Percentiles rank a stretch among this genome's conserved stretches.
phyloP scores from a whole-genome alignment of 2,888 invertebrate species.

The Homarus gammarus region DNA sequence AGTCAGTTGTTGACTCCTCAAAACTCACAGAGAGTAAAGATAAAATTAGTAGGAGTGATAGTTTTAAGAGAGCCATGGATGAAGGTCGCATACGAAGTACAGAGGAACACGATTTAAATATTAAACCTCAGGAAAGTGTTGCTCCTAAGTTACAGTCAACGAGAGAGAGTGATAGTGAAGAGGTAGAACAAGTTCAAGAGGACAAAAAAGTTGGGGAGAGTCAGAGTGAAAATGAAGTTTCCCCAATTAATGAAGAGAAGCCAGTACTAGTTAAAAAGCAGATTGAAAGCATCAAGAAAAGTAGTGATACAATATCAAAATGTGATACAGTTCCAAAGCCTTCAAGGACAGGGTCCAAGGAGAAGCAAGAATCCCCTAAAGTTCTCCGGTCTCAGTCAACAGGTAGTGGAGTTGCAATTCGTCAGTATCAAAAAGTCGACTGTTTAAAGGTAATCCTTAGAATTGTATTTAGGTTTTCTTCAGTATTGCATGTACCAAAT shows the following conservation, averaged over 20 bases:
- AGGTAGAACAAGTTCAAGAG: neutral
- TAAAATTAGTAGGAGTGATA: conserved; percentile 71
- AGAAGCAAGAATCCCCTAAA: conserved; percentile 29
- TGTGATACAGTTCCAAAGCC: conserved; percentile 5
- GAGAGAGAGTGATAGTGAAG: conserved; percentile 26
- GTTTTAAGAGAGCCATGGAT: conserved; percentile 73
- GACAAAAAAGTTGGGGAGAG: conserved; percentile 37
- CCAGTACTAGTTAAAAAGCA: conserved; percentile 8
- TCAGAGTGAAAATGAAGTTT: conserved; percentile 50
- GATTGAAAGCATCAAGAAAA: conserved; percentile 18
- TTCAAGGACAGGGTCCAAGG: neutral
- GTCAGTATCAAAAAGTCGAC: conserved; percentile 39
- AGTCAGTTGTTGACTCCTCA: neutral
- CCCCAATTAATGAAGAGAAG: conserved; percentile 27
- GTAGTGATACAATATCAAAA: conserved; percentile 29
- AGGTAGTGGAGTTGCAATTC: neutral
- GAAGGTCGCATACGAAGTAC: conserved; percentile 64
- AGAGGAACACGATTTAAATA: conserved; percentile 65
- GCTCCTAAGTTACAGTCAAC: conserved; percentile 12
- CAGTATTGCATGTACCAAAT: neutral
- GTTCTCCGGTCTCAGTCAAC: neutral
- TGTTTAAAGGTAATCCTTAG: conserved; percentile 47
- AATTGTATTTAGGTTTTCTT: neutral
- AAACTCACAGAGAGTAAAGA: conserved; percentile 43
- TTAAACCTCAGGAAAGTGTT: conserved; percentile 5